Base-by-base conservation (phyloP, 2,797 vertebrate genomes). In the Emydoidea blandingii region DNA sequence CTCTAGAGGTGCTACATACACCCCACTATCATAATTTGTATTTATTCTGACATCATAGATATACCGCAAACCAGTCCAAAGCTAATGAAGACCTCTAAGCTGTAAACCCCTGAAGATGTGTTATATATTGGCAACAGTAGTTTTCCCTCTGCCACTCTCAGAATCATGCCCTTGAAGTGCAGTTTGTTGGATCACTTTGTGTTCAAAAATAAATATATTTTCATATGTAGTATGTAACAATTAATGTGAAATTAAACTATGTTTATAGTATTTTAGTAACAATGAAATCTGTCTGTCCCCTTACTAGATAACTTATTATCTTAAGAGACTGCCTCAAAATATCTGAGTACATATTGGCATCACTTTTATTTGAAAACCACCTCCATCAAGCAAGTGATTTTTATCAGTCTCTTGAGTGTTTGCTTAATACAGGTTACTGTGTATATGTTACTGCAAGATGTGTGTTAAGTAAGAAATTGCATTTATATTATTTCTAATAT, bases 1-100 rank as follows among this genome's bases (percentile, higher is more conserved):
- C 7, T 65, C 53, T 23, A 47, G 90, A 81, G 11, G 23, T 0
- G 0, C 4, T 78, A 8, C 41, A 18, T 78, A 8, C 41, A 18
- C 1, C 14, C 14, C 27, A 47, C 74, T 78, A 9, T 29, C 41
- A 49, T 47, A 18, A 47, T 49, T 49, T 49, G 44, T 49, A 31
- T 78, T 16, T 49, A 47, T 92, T 4, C 23, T 44, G 57, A 21
- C 47, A 4, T 21, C 16, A 83, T 12, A 81, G 86, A 79, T 79
- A 93, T 37, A 34, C 16, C 15, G 62, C 0, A 7, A 23, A 86
- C 37, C 8, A 50, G 29, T 49, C 16, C 3, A 80, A 91, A 83
- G 10, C 16, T 16, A 86, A 3, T 72, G 12, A 76, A 87, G 84
- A 25, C 16, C 37, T 72, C 34, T 72, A 41, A 72, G 37, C 37